phyloP scores from a whole-genome alignment of 2,113 vertebrate genomes.

The Lycaon pictus region DNA sequence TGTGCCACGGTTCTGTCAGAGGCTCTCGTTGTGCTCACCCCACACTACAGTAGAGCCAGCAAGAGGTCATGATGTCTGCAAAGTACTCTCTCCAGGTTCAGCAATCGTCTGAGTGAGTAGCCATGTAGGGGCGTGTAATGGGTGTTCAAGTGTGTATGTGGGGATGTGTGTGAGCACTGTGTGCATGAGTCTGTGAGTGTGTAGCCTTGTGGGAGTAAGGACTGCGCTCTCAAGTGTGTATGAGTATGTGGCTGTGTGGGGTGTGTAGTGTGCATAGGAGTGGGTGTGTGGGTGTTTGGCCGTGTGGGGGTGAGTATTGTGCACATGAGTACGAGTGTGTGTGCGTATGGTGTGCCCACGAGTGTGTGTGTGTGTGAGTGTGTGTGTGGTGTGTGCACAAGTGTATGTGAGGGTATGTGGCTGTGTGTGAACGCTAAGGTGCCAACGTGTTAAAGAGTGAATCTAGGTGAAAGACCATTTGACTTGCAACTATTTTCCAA shows the following conservation, averaged over 20 bases:
- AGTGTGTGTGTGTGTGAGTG: neutral
- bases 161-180: too few relatives aligned
- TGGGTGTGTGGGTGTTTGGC: neutral
- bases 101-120: neutral
- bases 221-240: neutral
- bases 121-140: neutral
- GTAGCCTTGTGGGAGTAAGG: too few relatives aligned
- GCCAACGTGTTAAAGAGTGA: fast-evolving
- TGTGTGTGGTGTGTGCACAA: neutral
- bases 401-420: neutral
- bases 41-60: neutral
- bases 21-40: neutral
- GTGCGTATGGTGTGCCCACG: too few relatives aligned
- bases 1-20: neutral
- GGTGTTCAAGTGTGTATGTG: neutral
- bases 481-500: neutral
- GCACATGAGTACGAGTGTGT: neutral
- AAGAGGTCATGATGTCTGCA: neutral
- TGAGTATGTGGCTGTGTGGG: neutral
- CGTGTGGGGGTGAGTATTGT: neutral
- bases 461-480: neutral
- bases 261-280: neutral
- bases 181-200: neutral
- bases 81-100: neutral
- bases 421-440: fast-evolving